Evolutionary conservation across 2,113 vertebrate species (phyloP).

Genomic region (Ahaetulla prasina): DNA sequence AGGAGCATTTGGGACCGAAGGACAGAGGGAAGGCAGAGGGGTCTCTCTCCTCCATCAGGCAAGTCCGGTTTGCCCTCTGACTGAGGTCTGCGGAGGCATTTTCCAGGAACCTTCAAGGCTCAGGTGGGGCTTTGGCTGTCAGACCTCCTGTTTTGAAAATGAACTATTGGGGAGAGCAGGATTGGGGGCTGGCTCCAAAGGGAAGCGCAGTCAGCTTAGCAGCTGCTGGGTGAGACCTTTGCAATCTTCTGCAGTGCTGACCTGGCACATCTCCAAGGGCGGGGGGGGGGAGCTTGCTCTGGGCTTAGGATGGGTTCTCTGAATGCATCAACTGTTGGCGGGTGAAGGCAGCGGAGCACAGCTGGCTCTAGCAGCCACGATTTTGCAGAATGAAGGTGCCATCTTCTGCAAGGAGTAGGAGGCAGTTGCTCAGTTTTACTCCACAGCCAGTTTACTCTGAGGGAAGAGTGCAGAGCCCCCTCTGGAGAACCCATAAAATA

Average conservation of each 20-base stretch:
- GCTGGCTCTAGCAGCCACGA: neutral
- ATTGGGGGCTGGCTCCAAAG: neutral
- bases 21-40: too few species aligned
- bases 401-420: neutral
- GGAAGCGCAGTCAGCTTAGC: neutral
- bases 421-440: neutral
- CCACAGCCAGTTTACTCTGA: neutral
- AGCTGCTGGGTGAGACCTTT: neutral
- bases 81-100: neutral
- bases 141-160: neutral
- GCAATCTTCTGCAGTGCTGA: neutral
- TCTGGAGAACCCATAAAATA: conserved; percentile 19
- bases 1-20: neutral
- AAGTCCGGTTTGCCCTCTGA: neutral
- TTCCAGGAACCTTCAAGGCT: neutral
- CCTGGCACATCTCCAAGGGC: neutral
- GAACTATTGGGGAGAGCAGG: neutral
- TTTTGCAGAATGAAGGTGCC: neutral
- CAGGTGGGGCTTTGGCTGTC: neutral
- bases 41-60: neutral
- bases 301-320: neutral
- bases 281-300: neutral
- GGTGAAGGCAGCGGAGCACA: neutral
- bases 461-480: neutral
- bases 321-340: neutral